Evolutionary conservation across 2,797 vertebrate genomes (phyloP).

Genomic region (Mastacembelus armatus): DNA sequence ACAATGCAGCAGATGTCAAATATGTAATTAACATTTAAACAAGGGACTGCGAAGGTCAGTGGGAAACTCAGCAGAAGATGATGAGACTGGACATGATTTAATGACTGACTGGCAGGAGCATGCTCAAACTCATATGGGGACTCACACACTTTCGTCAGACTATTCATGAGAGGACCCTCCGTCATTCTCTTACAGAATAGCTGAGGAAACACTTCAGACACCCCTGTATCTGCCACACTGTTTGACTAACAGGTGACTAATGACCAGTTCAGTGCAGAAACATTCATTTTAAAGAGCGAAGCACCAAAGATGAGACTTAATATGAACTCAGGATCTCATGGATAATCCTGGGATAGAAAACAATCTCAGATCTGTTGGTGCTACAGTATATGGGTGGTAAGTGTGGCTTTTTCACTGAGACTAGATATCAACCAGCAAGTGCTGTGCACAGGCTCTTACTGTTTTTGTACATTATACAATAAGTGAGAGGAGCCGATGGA

Average conservation of each 20-base stretch:
- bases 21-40: conserved; percentile 70
- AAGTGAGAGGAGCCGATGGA: neutral
- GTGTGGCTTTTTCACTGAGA: conserved; percentile 21
- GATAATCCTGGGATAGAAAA: neutral
- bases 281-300: neutral
- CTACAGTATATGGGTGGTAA: neutral
- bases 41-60: conserved; percentile 52
- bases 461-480: too few relatives aligned
- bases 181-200: too few relatives aligned
- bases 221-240: neutral
- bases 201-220: too few relatives aligned
- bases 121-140: neutral
- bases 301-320: neutral
- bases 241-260: neutral
- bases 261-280: neutral
- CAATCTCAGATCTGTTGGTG: conserved; percentile 4
- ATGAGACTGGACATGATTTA: conserved; percentile 25
- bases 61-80: conserved; percentile 24
- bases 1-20: conserved; percentile 52
- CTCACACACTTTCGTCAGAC: neutral
- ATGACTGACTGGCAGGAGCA: conserved; percentile 20
- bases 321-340: neutral
- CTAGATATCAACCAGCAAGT: neutral
- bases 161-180: too few relatives aligned
- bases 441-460: too few relatives aligned